A percentile compares a stretch with the other conserved stretches of the same genome.
These are phyloP conservation scores for Ichneumoninae sp. DNA, from an alignment of 2,888 invertebrate genomes.

Conservation along the genomic window DNA sequence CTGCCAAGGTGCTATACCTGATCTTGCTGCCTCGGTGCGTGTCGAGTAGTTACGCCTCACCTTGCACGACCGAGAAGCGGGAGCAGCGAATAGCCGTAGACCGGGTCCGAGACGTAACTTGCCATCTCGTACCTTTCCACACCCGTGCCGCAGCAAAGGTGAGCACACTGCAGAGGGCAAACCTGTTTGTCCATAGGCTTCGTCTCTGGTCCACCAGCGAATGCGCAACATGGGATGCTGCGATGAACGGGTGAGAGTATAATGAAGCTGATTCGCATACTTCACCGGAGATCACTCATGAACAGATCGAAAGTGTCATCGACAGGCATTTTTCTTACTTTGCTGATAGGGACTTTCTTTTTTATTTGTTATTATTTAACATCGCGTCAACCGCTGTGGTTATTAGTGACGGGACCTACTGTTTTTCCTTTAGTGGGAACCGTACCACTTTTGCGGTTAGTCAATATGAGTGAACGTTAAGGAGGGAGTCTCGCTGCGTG, in stretches of 20 bases:
- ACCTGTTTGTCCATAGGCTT: conserved; percentile 79
- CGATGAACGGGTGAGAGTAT: conserved; percentile 69
- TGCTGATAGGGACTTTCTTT: neutral
- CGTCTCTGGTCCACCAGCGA: conserved; percentile 44
- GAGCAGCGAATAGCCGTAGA: conserved; percentile 15
- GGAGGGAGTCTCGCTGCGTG: no score
- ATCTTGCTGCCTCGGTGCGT: conserved; percentile 69
- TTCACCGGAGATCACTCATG: neutral
- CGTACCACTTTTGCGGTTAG: no score
- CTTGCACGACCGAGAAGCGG: conserved; percentile 39
- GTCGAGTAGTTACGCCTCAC: conserved; percentile 72
- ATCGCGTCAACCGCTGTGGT: no score
- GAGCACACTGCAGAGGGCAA: conserved; percentile 74
- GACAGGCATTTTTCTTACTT: neutral
- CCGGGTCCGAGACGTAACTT: conserved; percentile 52
- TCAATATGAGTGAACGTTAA: no score
- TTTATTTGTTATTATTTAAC: no score
- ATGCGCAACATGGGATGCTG: conserved; percentile 70
- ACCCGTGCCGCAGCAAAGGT: conserved; percentile 61
- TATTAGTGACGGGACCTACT: no score
- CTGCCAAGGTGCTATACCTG: conserved; percentile 8
- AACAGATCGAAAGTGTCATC: neutral
- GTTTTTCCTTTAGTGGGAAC: no score
- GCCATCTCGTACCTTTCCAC: conserved; percentile 65
- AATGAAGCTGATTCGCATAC: neutral